Base-by-base conservation (phyloP, 2,888 invertebrate species). In the Tuta absoluta region DNA sequence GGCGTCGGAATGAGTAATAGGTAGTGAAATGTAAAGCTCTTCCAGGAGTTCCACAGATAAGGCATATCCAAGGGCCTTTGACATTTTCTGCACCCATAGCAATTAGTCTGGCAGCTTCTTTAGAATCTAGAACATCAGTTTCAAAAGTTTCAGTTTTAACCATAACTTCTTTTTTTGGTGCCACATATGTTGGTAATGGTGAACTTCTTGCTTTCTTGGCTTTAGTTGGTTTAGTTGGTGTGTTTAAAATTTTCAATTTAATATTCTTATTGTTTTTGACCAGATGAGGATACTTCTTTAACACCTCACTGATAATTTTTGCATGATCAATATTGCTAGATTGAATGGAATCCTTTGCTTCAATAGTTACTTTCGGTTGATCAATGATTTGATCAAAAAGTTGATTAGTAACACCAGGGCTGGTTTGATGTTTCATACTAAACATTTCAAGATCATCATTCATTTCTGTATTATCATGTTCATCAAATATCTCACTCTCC, bases 201-300 rank as follows among this genome's bases (percentile, higher is more conserved):
- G 72, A 51, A 63, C 38, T 64, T 66, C 24, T 70, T 64, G 72
- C 66, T 66, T 82, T 87, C 66, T 77, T 80, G 48, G 69, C 63
- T 70, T 84, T 87, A 10, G n/a, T n/a, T n/a, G 56, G 14, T 61
- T 58, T 61, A 23, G 62, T 69, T 51, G 85, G 86, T 65, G 94
- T 94, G 65, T 96, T 94, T 84, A 97, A 93, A 68, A 97, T 97
- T 87, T 97, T 97, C 17, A 97, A 83, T 78, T 96, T 95, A 38
- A 97, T 97, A 76, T 96, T 97, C 81, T 96, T 97, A 77, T 96
- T 97, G 74, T 95, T 95, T 80, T 96, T 96, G 0, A 97, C 95
- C 67, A 97, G 92, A 82, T 97, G 96, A 0, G 97, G 97, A 91
- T 96, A 97, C 80, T 97, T 97, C 72, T 97, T 96, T 45, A 97